phyloP scores from a whole-genome alignment of 2,113 vertebrate genomes.

The Dasypus novemcinctus region DNA sequence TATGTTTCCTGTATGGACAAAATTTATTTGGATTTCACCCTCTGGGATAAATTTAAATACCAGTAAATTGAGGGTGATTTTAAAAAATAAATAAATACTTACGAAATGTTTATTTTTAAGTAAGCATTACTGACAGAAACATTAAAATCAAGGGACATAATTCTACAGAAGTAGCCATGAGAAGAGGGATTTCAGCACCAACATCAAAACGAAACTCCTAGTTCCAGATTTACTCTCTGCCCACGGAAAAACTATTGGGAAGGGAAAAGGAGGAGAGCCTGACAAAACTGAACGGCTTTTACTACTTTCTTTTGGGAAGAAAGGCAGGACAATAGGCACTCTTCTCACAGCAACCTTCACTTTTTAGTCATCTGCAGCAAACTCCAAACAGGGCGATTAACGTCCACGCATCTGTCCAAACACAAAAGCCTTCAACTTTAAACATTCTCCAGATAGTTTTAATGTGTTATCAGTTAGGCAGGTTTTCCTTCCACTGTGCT shows the following conservation, averaged over 20 bases:
- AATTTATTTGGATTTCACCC: conserved; percentile 49
- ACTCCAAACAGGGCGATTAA: conserved; percentile 7
- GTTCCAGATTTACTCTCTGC: conserved; percentile 7
- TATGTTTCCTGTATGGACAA: conserved; percentile 21
- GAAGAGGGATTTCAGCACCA: conserved; percentile 23
- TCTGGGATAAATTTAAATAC: conserved; percentile 59
- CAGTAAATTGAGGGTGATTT: conserved; percentile 50
- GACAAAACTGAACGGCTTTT: background rate
- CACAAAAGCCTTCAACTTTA: conserved; percentile 44
- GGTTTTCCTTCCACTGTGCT: conserved; percentile 6
- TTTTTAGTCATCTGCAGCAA: background rate
- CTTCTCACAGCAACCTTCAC: fast-evolving
- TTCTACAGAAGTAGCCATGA: background rate
- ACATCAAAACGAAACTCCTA: background rate
- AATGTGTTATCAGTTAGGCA: conserved; percentile 39
- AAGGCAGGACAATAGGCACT: background rate
- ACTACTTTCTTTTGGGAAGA: background rate
- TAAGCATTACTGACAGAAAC: conserved; percentile 6
- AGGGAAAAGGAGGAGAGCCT: background rate
- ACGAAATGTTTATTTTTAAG: conserved; percentile 61
- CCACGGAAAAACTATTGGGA: background rate
- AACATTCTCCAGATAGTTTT: background rate
- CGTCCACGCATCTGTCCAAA: background rate
- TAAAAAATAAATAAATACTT: conserved; percentile 23
- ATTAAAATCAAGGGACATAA: conserved; percentile 47